Conservation (phyloP, 1,140 invertebrate species). For the Micrasema longulum region DNA sequence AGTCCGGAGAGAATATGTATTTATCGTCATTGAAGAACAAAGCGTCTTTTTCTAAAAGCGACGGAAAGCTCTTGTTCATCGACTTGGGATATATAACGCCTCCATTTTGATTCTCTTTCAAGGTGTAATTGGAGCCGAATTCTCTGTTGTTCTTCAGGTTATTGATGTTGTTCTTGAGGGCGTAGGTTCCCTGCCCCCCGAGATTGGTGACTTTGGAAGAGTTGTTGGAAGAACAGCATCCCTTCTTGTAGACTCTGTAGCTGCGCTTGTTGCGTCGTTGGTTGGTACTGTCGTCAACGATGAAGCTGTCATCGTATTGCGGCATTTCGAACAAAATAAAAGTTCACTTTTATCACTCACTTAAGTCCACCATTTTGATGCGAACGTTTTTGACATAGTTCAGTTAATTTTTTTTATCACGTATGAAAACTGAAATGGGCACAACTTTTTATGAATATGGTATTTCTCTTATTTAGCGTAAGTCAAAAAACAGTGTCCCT, state of each 20-base stretch:
- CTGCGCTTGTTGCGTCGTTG: conserved; percentile 67
- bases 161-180: conserved; percentile 63
- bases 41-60: conserved; percentile 38
- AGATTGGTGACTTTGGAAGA: conserved; percentile 56
- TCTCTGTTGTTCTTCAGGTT: conserved; percentile 59
- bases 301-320: conserved; percentile 68
- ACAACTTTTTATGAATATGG: too few species aligned
- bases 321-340: conserved; percentile 58
- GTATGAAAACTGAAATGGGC: not conserved
- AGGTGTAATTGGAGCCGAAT: conserved; percentile 48
- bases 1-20: conserved; percentile 43
- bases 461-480: too few species aligned
- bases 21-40: conserved; percentile 41
- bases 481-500: too few species aligned
- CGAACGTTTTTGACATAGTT: too few species aligned
- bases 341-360: not conserved
- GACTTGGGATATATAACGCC: conserved; percentile 41
- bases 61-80: conserved; percentile 51
- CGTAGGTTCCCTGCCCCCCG: conserved; percentile 61
- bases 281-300: conserved; percentile 65
- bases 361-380: too few species aligned
- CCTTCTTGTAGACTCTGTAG: conserved; percentile 66
- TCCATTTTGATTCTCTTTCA: conserved; percentile 39
- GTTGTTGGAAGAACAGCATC: conserved; percentile 44
- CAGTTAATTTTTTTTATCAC: too few species aligned